Evolutionary conservation across 2,113 vertebrate species (phyloP).

Genomic region (Brachyistius frenatus): DNA sequence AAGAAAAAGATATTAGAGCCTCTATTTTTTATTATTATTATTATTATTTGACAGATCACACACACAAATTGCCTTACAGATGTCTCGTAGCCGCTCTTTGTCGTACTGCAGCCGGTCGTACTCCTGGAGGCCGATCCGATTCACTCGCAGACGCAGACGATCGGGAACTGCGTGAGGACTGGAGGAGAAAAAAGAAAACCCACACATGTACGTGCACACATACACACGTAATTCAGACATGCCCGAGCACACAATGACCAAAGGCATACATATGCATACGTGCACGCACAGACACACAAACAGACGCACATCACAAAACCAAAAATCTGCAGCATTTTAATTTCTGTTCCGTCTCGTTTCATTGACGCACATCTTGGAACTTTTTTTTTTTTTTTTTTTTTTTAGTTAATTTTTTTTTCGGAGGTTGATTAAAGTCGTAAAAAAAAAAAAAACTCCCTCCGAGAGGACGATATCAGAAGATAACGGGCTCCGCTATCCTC

Average conservation of each 20-base stretch:
- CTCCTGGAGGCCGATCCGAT: constrained; percentile 94
- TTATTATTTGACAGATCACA: no score
- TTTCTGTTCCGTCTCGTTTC: constrained; percentile 7
- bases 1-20: no score
- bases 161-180: constrained; percentile 96
- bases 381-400: no score
- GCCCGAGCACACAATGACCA: constrained; percentile 8
- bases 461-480: background rate
- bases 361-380: background rate
- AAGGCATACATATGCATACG: constrained; percentile 21
- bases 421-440: background rate
- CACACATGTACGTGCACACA: background rate
- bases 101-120: constrained; percentile 95
- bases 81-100: constrained; percentile 96
- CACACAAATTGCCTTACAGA: constrained; percentile 86
- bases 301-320: constrained; percentile 29
- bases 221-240: constrained; percentile 32
- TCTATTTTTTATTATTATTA: no score
- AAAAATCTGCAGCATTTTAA: background rate
- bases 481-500: background rate
- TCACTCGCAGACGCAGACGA: constrained; percentile 94
- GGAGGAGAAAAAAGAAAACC: constrained; percentile 46
- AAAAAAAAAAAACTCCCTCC: no score
- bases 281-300: constrained; percentile 31
- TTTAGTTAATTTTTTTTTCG: no score